phyloP scores from a whole-genome alignment of 1,140 invertebrate genomes.

The Camponotus vicinus region DNA sequence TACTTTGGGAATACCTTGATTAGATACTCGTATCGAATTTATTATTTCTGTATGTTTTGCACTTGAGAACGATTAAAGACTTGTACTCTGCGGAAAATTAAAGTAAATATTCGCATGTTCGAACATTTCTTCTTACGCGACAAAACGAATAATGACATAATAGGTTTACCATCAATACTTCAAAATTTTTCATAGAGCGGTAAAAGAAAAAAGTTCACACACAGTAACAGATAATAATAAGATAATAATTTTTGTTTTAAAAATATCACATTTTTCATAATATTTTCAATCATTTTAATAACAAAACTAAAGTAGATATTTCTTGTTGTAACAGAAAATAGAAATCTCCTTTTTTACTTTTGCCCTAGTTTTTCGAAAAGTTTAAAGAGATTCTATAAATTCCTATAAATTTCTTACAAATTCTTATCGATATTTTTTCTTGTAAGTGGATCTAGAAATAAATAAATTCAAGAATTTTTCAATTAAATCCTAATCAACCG shows the following conservation, averaged over 20 bases:
- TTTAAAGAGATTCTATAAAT: background rate
- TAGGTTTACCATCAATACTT: background rate
- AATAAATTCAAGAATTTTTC: background rate
- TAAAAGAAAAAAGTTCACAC: background rate
- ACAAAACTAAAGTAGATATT: background rate
- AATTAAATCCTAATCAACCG: slow-evolving; percentile 38
- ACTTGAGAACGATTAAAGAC: background rate
- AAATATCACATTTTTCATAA: background rate
- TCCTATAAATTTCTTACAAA: background rate
- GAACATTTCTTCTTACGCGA: background rate
- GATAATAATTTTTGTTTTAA: background rate
- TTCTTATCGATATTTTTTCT: background rate
- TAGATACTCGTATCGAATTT: background rate
- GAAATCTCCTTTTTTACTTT: background rate
- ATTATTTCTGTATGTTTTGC: background rate
- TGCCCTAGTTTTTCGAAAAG: background rate
- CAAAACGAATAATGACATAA: too few relatives aligned
- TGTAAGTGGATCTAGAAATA: background rate
- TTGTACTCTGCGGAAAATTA: background rate
- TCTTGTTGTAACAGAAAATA: background rate
- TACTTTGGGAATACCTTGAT: background rate
- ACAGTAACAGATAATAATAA: background rate
- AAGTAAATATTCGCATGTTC: background rate
- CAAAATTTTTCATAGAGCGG: background rate
- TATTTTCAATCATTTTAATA: background rate